Conservation (phyloP, 1,140 invertebrate genomes). For the Macrosteles quadrilineatus region DNA sequence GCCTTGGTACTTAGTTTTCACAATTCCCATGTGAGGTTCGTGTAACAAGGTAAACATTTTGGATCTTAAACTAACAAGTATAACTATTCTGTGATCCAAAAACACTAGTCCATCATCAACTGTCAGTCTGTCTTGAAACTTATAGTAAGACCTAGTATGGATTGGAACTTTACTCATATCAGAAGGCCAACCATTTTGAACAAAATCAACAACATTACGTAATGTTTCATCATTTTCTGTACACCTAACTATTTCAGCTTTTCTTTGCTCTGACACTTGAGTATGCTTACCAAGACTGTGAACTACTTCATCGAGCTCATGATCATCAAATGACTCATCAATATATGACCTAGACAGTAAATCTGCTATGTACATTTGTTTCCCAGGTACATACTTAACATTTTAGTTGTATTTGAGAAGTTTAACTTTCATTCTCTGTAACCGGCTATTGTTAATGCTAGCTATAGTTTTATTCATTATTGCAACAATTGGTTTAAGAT, state of each 20-base stretch:
- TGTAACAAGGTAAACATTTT: neutral
- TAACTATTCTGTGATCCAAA: neutral
- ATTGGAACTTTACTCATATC: neutral
- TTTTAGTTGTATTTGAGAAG: no score
- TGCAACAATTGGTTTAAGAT: conserved; percentile 51
- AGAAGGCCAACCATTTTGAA: neutral
- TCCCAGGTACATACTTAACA: no score
- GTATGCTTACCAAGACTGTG: no score
- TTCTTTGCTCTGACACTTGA: neutral
- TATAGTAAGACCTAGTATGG: neutral
- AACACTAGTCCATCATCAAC: neutral
- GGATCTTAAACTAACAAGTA: neutral
- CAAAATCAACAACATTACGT: neutral
- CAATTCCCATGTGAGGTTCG: neutral
- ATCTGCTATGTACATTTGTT: no score
- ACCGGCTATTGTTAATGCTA: conserved; percentile 43
- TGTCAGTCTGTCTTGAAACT: neutral
- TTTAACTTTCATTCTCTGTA: conserved; percentile 43
- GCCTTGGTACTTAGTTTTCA: neutral
- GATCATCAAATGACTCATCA: no score
- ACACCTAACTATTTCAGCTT: neutral
- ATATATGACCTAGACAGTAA: no score
- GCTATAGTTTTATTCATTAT: conserved; percentile 51
- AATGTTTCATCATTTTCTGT: neutral
- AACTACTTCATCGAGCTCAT: neutral